Base-by-base conservation (phyloP, 2,888 invertebrate species). In the Chymomyza procnemis region DNA sequence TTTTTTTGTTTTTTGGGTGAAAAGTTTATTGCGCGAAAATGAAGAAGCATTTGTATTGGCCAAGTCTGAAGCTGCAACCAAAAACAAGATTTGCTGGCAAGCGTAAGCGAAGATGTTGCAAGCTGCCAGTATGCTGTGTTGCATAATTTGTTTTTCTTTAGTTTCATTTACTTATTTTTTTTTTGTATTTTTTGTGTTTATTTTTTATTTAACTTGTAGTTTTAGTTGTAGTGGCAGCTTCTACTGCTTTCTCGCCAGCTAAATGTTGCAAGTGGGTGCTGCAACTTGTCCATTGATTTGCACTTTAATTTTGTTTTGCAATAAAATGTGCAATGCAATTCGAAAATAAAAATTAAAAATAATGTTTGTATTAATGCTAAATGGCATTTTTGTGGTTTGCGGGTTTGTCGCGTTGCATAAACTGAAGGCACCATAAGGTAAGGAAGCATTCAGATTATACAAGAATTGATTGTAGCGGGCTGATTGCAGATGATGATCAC, bases 11-110 rank as follows among this genome's bases (percentile, higher is more conserved):
- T 72, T 61, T 58, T 80, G 69, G 71, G 71, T 75, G 74, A 72
- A 78, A 76, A 75, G 69, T 70, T 70, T 72, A 77, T 68, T 73
- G 80, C 76, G 81, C 80, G 75, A 83, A 85, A 84, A 83, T 84
- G 79, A 86, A 83, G 84, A 85, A 82, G 82, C 84, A 80, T 73
- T 74, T 84, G 75, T 66, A 71, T 74, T 58, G 64, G 74, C 41
- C 16, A 12, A 30, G 18, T 12, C 61, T 26, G 30, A 26, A 30
- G 52, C 61, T 50, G 61, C 41, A 26, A 26, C 65, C 54, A 18
- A 54, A 54, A 56, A 60, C 59, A 63, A 63, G 52, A 60, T 67
- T 57, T 34, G 67, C 72, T 48, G 46, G 54, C 21, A 34, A 68
- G 66, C 62, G 67, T 58, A 71, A 68, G 66, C 65, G 79, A 69